Conservation (phyloP, 2,113 vertebrate species). For the Equus quagga region DNA sequence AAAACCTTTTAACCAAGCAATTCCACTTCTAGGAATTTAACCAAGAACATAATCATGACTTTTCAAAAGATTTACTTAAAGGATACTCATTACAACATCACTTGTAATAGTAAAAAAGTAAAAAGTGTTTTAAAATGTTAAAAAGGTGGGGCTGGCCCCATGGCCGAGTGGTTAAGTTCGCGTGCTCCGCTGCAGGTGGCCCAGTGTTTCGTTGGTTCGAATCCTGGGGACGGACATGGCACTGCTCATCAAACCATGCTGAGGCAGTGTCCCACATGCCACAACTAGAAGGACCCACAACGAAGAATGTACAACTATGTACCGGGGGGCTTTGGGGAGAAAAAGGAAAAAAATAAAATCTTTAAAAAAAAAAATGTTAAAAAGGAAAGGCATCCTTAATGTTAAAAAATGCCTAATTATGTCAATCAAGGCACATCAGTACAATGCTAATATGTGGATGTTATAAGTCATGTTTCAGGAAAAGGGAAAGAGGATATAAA, state of each 20-base stretch:
- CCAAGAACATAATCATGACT: background rate
- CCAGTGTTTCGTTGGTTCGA: too few species aligned
- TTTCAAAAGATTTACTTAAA: constrained; percentile 36
- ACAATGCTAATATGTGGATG: background rate
- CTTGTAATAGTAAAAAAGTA: constrained; percentile 5
- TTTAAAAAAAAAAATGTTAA: background rate
- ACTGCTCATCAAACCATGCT: too few species aligned
- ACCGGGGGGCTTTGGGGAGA: too few species aligned
- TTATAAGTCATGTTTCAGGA: background rate
- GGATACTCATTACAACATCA: background rate
- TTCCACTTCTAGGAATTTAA: constrained; percentile 24
- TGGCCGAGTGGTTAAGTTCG: too few species aligned
- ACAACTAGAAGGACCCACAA: too few species aligned
- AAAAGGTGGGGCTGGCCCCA: background rate
- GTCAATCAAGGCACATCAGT: background rate
- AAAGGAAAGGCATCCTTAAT: background rate
- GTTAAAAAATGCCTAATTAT: constrained; percentile 24
- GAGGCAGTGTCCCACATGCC: too few species aligned
- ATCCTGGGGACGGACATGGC: too few species aligned
- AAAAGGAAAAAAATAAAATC: too few species aligned
- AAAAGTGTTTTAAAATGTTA: background rate
- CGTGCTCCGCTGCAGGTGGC: too few species aligned
- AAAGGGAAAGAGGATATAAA: background rate
- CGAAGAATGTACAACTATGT: too few species aligned
- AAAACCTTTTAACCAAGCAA: constrained; percentile 49